Conservation (phyloP, 2,888 invertebrate genomes). For the Pherbina coryleti region DNA sequence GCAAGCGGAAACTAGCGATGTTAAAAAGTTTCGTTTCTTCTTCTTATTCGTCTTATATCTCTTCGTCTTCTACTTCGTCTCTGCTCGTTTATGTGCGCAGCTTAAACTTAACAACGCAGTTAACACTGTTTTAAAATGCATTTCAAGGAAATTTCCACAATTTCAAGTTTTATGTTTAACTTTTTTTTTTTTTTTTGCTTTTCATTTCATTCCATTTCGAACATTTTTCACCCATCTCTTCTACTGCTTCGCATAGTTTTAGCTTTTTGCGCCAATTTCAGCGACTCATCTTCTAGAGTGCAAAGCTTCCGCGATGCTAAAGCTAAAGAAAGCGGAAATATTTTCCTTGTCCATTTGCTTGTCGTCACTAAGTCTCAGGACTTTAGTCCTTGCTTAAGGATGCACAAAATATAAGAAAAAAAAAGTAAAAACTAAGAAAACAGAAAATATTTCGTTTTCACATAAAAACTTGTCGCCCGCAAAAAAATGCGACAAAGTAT, state of each 20-base stretch:
- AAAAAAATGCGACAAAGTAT: slow-evolving; percentile 11
- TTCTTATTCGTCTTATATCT: background rate
- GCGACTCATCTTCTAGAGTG: slow-evolving; percentile 1
- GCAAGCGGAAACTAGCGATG: background rate
- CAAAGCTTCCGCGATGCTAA: background rate
- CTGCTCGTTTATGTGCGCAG: background rate
- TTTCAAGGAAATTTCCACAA: slow-evolving; percentile 28
- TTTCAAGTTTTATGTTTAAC: slow-evolving; percentile 15
- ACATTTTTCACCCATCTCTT: background rate
- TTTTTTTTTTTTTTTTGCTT: background rate
- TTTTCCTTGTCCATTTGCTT: slow-evolving; percentile 33
- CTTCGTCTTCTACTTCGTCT: background rate
- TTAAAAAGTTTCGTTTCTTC: background rate
- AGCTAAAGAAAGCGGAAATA: slow-evolving; percentile 18
- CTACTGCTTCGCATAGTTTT: background rate
- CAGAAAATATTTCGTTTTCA: background rate
- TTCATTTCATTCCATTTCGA: background rate
- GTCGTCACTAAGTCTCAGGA: slow-evolving; percentile 31
- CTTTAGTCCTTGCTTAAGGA: slow-evolving; percentile 21
- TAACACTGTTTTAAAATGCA: slow-evolving; percentile 37
- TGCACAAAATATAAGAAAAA: background rate
- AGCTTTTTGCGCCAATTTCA: background rate
- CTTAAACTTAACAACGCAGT: slow-evolving; percentile 30
- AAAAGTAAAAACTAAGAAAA: slow-evolving; percentile 1
- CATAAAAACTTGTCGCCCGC: slow-evolving; percentile 30